Percentiles rank a stretch among this genome's conserved stretches.
Conservation (phyloP, 2,888 invertebrate species). For the Cantharis lateralis region DNA sequence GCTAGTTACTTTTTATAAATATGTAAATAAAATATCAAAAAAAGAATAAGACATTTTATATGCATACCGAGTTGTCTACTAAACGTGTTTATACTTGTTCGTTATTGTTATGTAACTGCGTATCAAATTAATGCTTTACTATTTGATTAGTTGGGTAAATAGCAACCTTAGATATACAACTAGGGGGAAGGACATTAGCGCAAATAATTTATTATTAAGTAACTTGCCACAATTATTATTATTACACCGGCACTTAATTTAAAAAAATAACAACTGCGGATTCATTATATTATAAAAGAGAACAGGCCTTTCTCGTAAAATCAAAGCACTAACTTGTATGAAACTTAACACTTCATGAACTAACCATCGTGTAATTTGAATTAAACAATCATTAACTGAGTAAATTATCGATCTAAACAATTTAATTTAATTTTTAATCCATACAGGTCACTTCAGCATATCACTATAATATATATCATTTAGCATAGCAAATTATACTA, state of each 20-base stretch:
- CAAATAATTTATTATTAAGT: not conserved
- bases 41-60: not conserved
- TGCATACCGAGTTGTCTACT: not conserved
- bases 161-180: not conserved
- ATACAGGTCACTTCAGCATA: not conserved
- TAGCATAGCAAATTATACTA: no score
- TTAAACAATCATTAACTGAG: not conserved
- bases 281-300: not conserved
- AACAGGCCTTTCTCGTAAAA: not conserved
- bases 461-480: no score
- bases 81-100: not conserved
- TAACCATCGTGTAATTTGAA: not conserved
- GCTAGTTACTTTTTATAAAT: not conserved
- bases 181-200: not conserved
- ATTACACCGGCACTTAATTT: not conserved
- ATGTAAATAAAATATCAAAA: not conserved
- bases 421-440: not conserved
- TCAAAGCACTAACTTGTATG: not conserved
- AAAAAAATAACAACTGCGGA: not conserved
- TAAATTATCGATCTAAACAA: not conserved
- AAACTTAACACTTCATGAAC: not conserved
- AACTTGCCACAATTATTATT: not conserved
- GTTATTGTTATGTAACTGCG: not conserved
- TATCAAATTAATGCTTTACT: not conserved
- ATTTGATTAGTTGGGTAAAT: not conserved